Conservation (phyloP, 2,797 vertebrate genomes). For the Zalophus californianus region DNA sequence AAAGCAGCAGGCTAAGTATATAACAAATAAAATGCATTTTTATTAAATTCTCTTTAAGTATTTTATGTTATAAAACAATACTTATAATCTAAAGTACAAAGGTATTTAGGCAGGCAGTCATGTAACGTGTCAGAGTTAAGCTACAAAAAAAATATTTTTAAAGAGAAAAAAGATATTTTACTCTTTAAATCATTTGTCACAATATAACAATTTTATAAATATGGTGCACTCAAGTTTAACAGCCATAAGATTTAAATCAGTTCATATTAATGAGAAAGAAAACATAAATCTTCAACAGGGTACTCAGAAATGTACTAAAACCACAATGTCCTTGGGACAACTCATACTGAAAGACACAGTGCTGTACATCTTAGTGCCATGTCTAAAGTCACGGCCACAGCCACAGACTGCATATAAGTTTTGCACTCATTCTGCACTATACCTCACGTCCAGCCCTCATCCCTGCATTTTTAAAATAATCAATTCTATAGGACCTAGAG, state of each 20-base stretch:
- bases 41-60: constrained; percentile 46
- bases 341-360: constrained; percentile 50
- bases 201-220: constrained; percentile 69
- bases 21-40: constrained; percentile 25
- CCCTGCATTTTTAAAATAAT: constrained; percentile 6
- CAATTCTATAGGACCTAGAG: background rate
- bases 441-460: background rate
- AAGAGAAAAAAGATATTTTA: constrained; percentile 45
- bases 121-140: constrained; percentile 56
- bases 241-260: constrained; percentile 43
- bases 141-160: constrained; percentile 52
- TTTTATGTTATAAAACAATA: constrained; percentile 56
- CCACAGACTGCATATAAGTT: background rate
- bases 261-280: constrained; percentile 59
- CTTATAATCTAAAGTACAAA: constrained; percentile 2
- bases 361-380: background rate
- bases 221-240: constrained; percentile 55
- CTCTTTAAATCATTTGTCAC: constrained; percentile 68
- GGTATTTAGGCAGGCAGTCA: constrained; percentile 65
- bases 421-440: background rate
- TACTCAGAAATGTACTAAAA: constrained; percentile 61
- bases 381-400: background rate
- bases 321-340: background rate
- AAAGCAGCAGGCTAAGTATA: constrained; percentile 54
- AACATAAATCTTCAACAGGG: constrained; percentile 68